Evolutionary conservation across 2,113 vertebrate genomes (phyloP).

Genomic region (Mustelus asterias): DNA sequence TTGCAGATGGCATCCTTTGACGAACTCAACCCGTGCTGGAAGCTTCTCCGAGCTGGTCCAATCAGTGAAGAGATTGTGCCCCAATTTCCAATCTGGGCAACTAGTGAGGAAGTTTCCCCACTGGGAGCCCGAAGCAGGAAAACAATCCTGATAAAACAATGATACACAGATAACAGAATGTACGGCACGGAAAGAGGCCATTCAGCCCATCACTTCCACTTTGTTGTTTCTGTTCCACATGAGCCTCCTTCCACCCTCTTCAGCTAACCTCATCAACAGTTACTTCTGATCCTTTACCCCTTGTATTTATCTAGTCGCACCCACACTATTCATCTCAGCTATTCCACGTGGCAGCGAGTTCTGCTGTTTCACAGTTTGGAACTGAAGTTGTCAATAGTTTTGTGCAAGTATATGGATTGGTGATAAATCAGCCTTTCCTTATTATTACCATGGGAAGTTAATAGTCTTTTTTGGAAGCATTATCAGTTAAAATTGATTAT

Average conservation of each 20-base stretch:
- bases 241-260: background rate
- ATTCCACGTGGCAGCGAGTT: background rate
- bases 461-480: background rate
- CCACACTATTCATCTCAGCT: background rate
- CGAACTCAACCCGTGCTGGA: background rate
- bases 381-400: background rate
- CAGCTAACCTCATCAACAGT: background rate
- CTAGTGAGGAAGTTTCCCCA: background rate
- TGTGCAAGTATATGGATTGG: background rate
- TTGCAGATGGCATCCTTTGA: background rate
- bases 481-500: background rate
- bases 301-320: background rate
- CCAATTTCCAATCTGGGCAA: background rate
- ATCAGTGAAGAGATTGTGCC: background rate
- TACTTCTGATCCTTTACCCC: background rate
- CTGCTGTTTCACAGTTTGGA: background rate
- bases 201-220: background rate
- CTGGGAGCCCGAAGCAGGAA: background rate
- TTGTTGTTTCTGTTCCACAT: background rate
- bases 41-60: background rate
- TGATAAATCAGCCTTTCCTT: background rate
- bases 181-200: background rate
- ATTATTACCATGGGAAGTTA: background rate
- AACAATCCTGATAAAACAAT: background rate
- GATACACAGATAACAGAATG: background rate